Evolutionary conservation across 30 jellyfish, hydroid and myxozoan species (phyloP).

Genomic region (Rhopilema esculentum): DNA sequence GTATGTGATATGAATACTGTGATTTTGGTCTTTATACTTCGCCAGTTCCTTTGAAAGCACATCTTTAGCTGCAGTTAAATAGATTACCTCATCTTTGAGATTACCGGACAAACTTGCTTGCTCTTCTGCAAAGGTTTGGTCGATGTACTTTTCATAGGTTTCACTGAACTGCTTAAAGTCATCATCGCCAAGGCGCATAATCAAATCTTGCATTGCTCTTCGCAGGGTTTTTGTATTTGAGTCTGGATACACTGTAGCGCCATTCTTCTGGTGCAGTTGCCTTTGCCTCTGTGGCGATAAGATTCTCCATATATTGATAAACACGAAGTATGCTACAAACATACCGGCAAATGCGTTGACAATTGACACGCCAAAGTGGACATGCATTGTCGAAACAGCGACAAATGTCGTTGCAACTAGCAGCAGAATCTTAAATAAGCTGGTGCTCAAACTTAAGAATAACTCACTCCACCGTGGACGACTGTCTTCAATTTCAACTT

Average conservation of each 20-base stretch:
- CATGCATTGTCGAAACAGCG: neutral
- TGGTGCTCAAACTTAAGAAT: neutral
- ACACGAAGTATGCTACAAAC: conserved; percentile 26
- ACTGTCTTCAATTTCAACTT: neutral
- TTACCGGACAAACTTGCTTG: neutral
- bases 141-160: conserved; percentile 34
- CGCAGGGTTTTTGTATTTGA: conserved; percentile 23
- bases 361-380: neutral
- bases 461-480: neutral
- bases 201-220: conserved; percentile 63
- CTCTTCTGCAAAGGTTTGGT: conserved; percentile 20
- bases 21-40: conserved; percentile 37
- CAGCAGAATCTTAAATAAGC: neutral
- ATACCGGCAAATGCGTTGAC: conserved; percentile 12
- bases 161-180: conserved; percentile 52
- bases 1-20: conserved; percentile 3
- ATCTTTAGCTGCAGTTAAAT: conserved; percentile 34
- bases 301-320: conserved; percentile 29
- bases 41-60: conserved; percentile 38
- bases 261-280: neutral
- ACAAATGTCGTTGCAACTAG: neutral
- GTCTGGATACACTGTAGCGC: neutral
- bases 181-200: conserved; percentile 50
- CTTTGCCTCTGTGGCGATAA: neutral
- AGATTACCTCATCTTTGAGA: conserved; percentile 12